These are phyloP conservation scores for Cepaea nemoralis DNA, from an alignment of 1,140 invertebrate genomes.

Conservation along the genomic window DNA sequence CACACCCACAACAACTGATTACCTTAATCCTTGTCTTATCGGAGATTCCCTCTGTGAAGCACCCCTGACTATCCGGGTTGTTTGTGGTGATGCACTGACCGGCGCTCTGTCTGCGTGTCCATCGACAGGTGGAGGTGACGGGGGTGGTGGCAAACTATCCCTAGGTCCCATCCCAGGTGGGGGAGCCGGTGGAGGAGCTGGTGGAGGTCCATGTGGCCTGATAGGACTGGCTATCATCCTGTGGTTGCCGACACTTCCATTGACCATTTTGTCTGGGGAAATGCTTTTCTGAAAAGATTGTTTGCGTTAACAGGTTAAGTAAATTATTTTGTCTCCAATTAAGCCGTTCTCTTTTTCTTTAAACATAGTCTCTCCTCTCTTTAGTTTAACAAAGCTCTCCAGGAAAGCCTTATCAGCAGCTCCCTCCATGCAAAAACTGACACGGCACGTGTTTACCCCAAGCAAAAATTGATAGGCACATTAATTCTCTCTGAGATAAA, in stretches of 20 bases:
- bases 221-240: slow-evolving; percentile 41
- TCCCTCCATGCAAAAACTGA: too few species aligned
- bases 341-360: too few species aligned
- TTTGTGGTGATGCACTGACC: slow-evolving; percentile 1
- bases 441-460: too few species aligned
- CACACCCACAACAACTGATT: neutral
- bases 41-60: neutral
- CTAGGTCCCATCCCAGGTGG: slow-evolving; percentile 79
- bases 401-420: too few species aligned
- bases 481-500: too few species aligned
- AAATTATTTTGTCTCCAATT: too few species aligned
- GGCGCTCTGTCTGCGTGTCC: slow-evolving; percentile 32
- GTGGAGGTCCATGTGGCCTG: too few species aligned
- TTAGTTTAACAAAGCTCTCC: too few species aligned
- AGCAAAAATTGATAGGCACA: too few species aligned
- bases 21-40: neutral
- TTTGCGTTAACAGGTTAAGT: too few species aligned
- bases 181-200: slow-evolving; percentile 71
- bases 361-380: too few species aligned
- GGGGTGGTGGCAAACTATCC: slow-evolving; percentile 87
- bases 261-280: neutral
- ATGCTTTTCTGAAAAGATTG: neutral
- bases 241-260: neutral
- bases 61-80: neutral
- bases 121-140: slow-evolving; percentile 80